Base-by-base conservation (phyloP, 2,888 invertebrate species). In the Cotesia congregata region DNA sequence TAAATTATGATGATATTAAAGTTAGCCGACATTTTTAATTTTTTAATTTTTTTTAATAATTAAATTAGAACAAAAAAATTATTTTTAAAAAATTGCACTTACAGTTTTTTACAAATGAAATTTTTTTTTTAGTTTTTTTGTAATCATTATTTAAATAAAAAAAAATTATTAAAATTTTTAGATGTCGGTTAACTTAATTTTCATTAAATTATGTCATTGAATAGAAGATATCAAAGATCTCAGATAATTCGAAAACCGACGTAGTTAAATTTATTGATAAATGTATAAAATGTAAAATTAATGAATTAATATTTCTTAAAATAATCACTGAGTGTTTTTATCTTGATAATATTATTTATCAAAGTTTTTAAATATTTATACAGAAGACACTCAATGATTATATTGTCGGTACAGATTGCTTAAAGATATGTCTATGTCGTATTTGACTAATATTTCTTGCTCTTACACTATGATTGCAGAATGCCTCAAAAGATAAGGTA, bases 381-480 rank as follows among this genome's bases (percentile, higher is more conserved):
- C 50, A 50, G 12, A 9, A 41, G 6, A 17, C 30, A 72, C 20
- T 50, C 50, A 73, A 72, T 41, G 41, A 72, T 73, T 59, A 74
- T 78, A 67, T 3, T 4, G 38, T 71, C 73, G 62, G 69, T 69
- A 76, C 67, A 30, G 68, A 50, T 50, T 73, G 82, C 82, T 81
- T 81, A 77, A 81, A 81, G 80, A 82, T 79, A 77, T 84, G 83
- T 87, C 85, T 83, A 82, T 76, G 85, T 86, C 84, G 84, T 79
- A 85, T 80, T 82, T 80, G 77, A 86, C 85, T 88, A 87, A 88
- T 86, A 84, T 83, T 77, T 71, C 50, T 76, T 88, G 85, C 86
- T 86, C 85, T 86, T 88, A 86, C 87, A 83, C 86, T 86, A 87
- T 87, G 85, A 88, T 88, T 85, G 87, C 88, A 88, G 88, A 88